Conservation (phyloP, 2,797 vertebrate genomes). For the Rousettus madagascariensis region DNA sequence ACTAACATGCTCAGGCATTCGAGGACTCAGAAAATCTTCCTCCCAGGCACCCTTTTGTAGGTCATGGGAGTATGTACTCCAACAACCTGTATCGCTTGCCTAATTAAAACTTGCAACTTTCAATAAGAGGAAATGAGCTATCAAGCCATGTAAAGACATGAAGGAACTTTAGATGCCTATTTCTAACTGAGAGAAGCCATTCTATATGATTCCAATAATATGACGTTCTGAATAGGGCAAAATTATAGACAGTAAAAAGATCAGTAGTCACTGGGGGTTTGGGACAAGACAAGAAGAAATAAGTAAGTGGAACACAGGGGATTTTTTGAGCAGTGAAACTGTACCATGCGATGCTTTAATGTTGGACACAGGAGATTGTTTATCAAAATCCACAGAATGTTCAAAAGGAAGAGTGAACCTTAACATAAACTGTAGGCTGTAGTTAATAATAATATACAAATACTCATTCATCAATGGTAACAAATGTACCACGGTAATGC, state of each 20-base stretch:
- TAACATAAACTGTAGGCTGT: neutral
- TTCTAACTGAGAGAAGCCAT: neutral
- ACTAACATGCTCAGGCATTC: neutral
- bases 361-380: neutral
- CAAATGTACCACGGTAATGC: neutral
- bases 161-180: neutral
- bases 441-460: neutral
- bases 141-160: neutral
- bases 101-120: neutral
- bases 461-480: neutral
- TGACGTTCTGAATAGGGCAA: neutral
- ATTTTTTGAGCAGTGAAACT: neutral
- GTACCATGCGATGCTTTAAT: neutral
- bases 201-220: neutral
- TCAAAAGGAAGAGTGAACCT: neutral
- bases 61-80: neutral
- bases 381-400: neutral
- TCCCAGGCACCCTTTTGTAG: neutral
- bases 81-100: neutral
- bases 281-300: neutral
- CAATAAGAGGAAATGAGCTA: slow-evolving; percentile 13
- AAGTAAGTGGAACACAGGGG: neutral
- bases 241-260: neutral
- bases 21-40: neutral
- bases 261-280: neutral